Base-by-base conservation (phyloP, 1,140 invertebrate species). In the Drosophila santomea region DNA sequence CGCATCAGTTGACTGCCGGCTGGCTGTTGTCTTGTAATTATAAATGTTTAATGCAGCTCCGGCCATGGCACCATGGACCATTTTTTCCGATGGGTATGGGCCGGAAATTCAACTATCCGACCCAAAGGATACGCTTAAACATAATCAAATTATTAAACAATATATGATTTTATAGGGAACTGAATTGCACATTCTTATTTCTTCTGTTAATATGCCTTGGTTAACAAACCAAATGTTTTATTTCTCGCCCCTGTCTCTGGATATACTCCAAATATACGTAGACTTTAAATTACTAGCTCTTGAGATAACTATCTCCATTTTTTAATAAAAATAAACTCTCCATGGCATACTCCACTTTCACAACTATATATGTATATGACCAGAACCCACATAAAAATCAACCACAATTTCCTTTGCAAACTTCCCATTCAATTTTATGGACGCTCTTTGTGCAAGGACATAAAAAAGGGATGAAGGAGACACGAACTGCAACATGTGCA, bases 11-110 rank as follows among this genome's bases (percentile, higher is more conserved):
- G 64, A 41, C 45, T 39, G 12, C 47, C 52, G 32, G 58, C 57
- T 59, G 72, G 51, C 59, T 78, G 63, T 82, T 66, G 63, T 80
- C 74, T 74, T 83, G 84, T 78, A 88, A 89, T 88, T 88, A 89
- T 88, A 88, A 84, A 88, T 88, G 77, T 88, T 89, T 88, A 83
- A 88, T 88, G 80, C 43, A 28, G 64, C 59, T 52, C 45, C 38
- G 36, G 57, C 32, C 56, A 35, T 48, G 63, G 44, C 36, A 10
- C 14, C 48, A 23, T 23, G 59, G 35, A 39, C 28, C 32, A 12
- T 15, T 64, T 67, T 67, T 61, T 17, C 7, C 51, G 45, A 20
- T 43, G 45, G 61, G 20, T 17, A 57, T 28, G 55, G 25, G 11
- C 41, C 39, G 25, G 10, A 32, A 64, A 51, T n/a, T 57, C 25